Conservation (phyloP, 2,888 invertebrate genomes). For the Halocaridina rubra region DNA sequence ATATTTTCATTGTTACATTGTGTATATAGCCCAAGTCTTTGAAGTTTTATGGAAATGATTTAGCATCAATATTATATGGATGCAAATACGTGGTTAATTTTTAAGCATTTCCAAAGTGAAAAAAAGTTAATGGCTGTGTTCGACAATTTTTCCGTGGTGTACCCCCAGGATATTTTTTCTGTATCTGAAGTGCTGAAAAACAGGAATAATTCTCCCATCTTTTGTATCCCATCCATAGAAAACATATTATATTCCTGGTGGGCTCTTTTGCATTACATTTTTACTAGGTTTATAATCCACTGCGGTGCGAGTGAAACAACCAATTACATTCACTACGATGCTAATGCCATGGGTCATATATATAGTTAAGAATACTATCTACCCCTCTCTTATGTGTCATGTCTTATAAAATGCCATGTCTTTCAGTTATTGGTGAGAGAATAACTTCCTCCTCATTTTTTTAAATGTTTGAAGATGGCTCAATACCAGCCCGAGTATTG, state of each 20-base stretch:
- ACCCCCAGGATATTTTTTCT: neutral
- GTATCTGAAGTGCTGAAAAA: neutral
- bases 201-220: neutral
- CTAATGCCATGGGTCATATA: too few species aligned
- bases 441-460: neutral
- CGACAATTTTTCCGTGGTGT: neutral
- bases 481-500: neutral
- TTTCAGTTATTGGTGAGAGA: neutral
- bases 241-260: too few species aligned
- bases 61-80: conserved; percentile 39
- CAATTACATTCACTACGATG: too few species aligned
- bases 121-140: conserved; percentile 35
- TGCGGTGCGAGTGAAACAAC: too few species aligned
- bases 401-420: neutral
- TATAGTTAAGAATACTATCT: too few species aligned
- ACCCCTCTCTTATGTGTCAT: too few species aligned
- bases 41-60: conserved; percentile 33
- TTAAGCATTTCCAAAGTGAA: conserved; percentile 24
- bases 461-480: neutral
- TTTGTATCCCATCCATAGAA: too few species aligned
- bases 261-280: too few species aligned
- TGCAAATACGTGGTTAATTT: conserved; percentile 39
- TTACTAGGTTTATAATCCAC: too few species aligned
- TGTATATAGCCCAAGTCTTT: conserved; percentile 42
- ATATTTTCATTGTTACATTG: conserved; percentile 33